Conservation (phyloP, 2,113 vertebrate species). For the Phyllopteryx taeniolatus region DNA sequence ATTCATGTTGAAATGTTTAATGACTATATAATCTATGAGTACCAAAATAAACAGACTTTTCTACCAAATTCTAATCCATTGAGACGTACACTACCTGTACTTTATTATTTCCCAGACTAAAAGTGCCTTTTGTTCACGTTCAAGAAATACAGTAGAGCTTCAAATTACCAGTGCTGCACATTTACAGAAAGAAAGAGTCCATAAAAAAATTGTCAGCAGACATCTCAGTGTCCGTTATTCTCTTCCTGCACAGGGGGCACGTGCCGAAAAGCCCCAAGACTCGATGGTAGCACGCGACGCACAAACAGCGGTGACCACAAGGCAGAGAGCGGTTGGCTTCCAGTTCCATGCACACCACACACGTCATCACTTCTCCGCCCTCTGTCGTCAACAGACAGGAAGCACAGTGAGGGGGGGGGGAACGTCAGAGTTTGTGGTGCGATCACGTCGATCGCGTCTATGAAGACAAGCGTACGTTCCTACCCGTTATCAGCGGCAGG, state of each 20-base stretch:
- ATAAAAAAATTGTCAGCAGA: too few species aligned
- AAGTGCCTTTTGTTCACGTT: background rate
- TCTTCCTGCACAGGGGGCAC: constrained; percentile 68
- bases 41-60: too few species aligned
- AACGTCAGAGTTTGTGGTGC: background rate
- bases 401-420: background rate
- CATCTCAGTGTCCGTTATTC: background rate
- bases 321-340: constrained; percentile 29
- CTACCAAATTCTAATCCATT: too few species aligned
- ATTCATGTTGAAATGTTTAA: too few species aligned
- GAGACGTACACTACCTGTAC: too few species aligned
- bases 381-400: constrained; percentile 24
- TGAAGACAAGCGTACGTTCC: background rate
- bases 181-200: too few species aligned
- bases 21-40: too few species aligned
- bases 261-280: constrained; percentile 44
- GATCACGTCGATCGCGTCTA: background rate
- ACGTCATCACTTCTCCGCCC: background rate
- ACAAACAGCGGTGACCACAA: constrained; percentile 72
- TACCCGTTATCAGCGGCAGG: constrained; percentile 22
- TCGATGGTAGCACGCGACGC: constrained; percentile 34
- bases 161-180: too few species aligned
- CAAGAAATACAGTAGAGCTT: background rate
- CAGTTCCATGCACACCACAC: constrained; percentile 60
- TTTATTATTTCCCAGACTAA: background rate